Evolutionary conservation across 2,888 invertebrate species (phyloP).

Genomic region (Agrochola lychnidis): DNA sequence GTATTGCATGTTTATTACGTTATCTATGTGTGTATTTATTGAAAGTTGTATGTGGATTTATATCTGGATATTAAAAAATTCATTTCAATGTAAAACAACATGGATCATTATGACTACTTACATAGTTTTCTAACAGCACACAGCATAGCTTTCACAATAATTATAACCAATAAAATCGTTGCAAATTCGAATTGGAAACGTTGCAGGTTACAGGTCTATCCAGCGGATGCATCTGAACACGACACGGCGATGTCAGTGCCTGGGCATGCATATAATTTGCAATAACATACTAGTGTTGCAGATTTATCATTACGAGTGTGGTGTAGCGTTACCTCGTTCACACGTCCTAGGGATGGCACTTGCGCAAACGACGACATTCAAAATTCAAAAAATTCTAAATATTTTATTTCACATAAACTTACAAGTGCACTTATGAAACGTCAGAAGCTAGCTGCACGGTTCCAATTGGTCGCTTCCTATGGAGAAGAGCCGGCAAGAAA

Average conservation of each 20-base stretch:
- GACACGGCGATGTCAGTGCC: slow-evolving; percentile 59
- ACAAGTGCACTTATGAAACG: no score
- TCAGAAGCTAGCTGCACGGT: no score
- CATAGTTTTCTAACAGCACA: not conserved
- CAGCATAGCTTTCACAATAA: not conserved
- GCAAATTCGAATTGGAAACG: slow-evolving; percentile 26
- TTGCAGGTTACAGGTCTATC: not conserved
- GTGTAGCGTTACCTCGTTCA: slow-evolving; percentile 74
- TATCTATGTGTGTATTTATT: no score
- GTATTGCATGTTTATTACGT: no score
- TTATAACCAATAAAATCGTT: slow-evolving; percentile 8
- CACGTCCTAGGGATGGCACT: slow-evolving; percentile 67
- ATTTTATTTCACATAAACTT: no score
- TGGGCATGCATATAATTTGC: slow-evolving; percentile 73
- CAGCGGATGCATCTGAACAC: slow-evolving; percentile 43
- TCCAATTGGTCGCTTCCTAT: no score
- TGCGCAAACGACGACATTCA: not conserved
- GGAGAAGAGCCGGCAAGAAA: no score
- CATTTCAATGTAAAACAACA: not conserved
- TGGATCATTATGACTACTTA: not conserved
- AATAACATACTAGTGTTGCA: slow-evolving; percentile 71
- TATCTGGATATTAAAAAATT: no score
- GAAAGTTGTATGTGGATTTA: no score
- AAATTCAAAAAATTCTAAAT: no score
- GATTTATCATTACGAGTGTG: slow-evolving; percentile 70